These are phyloP conservation scores for Amphipyra tragopoginis DNA, from an alignment of 2,888 invertebrate genomes.

Conservation along the genomic window DNA sequence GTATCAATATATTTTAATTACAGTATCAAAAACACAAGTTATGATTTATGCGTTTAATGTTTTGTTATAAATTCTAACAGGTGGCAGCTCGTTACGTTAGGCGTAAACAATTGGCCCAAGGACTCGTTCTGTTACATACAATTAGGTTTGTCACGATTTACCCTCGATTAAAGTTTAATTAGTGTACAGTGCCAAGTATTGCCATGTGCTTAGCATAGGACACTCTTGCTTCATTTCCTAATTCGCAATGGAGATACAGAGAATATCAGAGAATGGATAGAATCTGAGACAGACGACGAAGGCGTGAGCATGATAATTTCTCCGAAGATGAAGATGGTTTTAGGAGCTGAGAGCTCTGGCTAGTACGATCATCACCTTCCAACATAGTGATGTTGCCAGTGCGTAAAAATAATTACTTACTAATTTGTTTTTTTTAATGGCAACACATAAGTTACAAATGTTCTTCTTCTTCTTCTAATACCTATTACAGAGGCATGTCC, in stretches of 20 bases:
- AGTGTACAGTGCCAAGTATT: slow-evolving; percentile 37
- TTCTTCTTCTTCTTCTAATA: no score
- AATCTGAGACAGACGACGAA: no score
- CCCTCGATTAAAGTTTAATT: slow-evolving; percentile 52
- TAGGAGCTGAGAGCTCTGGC: no score
- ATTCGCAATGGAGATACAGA: slow-evolving; percentile 2
- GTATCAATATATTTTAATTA: slow-evolving; percentile 10
- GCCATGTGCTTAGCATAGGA: slow-evolving; percentile 36
- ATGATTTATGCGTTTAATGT: slow-evolving; percentile 23
- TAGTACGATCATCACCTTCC: no score
- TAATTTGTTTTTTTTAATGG: no score
- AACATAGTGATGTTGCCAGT: no score
- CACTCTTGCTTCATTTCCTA: slow-evolving; percentile 19
- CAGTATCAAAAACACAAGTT: slow-evolving; percentile 3
- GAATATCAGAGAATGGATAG: no score
- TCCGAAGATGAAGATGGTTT: no score
- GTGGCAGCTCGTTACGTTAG: slow-evolving; percentile 7
- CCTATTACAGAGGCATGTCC: no score
- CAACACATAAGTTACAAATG: no score
- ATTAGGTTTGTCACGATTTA: slow-evolving; percentile 48
- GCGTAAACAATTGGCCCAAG: slow-evolving; percentile 34
- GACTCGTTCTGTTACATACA: slow-evolving; percentile 45
- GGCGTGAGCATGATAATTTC: no score
- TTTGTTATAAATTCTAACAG: slow-evolving; percentile 1
- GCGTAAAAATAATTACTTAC: no score